phyloP scores from a whole-genome alignment of 2,888 invertebrate genomes.

The Drosophila ustulata region DNA sequence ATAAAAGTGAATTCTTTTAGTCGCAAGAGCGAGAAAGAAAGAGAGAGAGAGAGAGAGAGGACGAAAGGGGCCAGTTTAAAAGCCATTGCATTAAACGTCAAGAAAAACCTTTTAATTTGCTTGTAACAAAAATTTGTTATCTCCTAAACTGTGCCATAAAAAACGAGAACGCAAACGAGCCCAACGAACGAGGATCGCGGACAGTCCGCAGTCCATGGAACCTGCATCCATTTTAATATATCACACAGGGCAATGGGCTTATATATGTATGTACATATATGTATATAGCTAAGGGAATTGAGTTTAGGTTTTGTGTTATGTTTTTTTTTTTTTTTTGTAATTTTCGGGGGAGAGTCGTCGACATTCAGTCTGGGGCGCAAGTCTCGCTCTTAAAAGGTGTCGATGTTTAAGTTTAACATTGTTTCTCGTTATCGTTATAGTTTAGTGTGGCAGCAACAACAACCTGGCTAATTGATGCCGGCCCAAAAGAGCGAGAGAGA shows the following conservation, averaged over 20 bases:
- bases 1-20: conserved; percentile 80
- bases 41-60: conserved; percentile 22
- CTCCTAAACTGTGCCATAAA: conserved; percentile 83
- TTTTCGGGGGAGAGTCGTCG: conserved; percentile 10
- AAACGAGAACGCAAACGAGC: conserved; percentile 63
- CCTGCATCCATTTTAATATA: conserved; percentile 79
- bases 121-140: conserved; percentile 83
- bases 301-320: conserved; percentile 2
- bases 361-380: conserved; percentile 57
- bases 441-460: conserved; percentile 81
- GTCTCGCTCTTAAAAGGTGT: conserved; percentile 81
- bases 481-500: conserved; percentile 7
- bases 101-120: conserved; percentile 84
- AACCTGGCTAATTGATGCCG: conserved; percentile 74
- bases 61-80: conserved; percentile 60
- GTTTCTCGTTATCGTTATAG: conserved; percentile 83
- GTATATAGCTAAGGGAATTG: conserved; percentile 1
- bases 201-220: conserved; percentile 16
- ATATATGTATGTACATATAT: background rate
- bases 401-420: conserved; percentile 84
- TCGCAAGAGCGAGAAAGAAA: conserved; percentile 2
- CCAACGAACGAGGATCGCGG: background rate
- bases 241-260: conserved; percentile 59
- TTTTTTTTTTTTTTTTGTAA: background rate
- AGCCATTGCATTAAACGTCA: conserved; percentile 75